Base-by-base conservation (phyloP, 1,140 invertebrate genomes). In the Paralvinella palmiformis region DNA sequence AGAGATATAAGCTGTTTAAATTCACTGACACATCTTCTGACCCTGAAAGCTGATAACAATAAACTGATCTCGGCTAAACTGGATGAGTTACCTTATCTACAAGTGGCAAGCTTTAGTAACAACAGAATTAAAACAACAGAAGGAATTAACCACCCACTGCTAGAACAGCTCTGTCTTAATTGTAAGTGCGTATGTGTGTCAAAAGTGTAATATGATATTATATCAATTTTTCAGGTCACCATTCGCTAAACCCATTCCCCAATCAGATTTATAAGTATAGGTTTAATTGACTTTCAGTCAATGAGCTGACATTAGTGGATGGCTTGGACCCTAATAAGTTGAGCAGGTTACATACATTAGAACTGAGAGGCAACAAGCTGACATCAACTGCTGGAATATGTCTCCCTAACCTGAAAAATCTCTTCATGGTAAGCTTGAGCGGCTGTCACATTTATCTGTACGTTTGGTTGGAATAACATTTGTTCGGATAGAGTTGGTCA, bases 381-480 rank as follows among this genome's bases (percentile, higher is more conserved):
- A 71, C 72, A 50, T 71, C 72, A 2, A 78, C 78, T 31, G 76
- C 73, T 59, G 79, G 79, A 44, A 68, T 81, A 44, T 65, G 68
- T 53, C 62, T 80, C 15, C 75, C 75, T 24, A 79, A 76, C 57
- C 57, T 81, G 7, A 80, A 78, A 70, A 81, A 79, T 68, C 69
- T 81, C 24, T 81, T 79, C 64, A 33, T 80, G 65, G 78, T 80
- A 70, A 71, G 75, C 55, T n/a, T n/a, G n/a, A n/a, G n/a, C n/a
- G n/a, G n/a, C n/a, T n/a, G n/a, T n/a, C n/a, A n/a, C n/a, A n/a
- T n/a, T n/a, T n/a, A n/a, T n/a, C n/a, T n/a, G n/a, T n/a, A n/a
- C n/a, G n/a, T n/a, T n/a, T n/a, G n/a, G n/a, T n/a, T n/a, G n/a
- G n/a, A n/a, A n/a, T n/a, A n/a, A n/a, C n/a, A n/a, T n/a, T n/a